Base-by-base conservation (phyloP, 1,140 invertebrate genomes). In the Zaprionus camerounensis region DNA sequence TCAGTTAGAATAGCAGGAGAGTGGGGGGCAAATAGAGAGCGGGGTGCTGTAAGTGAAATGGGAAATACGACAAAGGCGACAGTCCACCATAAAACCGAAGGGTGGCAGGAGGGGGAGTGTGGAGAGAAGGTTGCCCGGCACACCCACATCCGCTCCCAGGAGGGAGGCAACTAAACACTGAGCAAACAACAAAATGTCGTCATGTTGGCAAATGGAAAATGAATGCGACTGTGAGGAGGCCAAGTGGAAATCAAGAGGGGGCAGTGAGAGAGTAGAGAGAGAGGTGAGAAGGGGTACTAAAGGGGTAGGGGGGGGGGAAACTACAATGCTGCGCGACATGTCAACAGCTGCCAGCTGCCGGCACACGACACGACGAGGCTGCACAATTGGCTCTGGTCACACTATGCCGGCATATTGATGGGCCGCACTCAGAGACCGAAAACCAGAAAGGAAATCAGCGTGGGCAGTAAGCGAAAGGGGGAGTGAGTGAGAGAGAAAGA, bases 101-200 rank as follows among this genome's bases (percentile, higher is more conserved):
- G 2, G n/a, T 7, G 15, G n/a, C 15, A 1, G 5, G 7, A 9
- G 7, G 7, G 7, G 28, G 0, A 11, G 31, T 3, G 31, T 9
- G 31, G 0, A 9, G 3, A 7, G 31, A 3, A 34, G 31, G 31
- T 11, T 34, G 15, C 11, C 11, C 2, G 57, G 53, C 66, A 70
- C 67, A 46, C 66, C 67, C 66, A 70, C 62, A 70, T 58, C 26
- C 59, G 70, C 41, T 46, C 5, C 41, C 41, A 2, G 46, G 3
- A 13, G 46, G 38, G 51, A 36, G 36, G 74, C 44, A 80, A 66
- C 84, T 82, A 87, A 87, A 88, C 78, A 84, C 69, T 75, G 71
- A 62, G 84, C 72, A 86, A 90, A 88, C 78, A 71, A 65, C 68
- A 71, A 64, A 90, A 80, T 85, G 79, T 88, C 85, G 86, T 85